Conservation (phyloP, 2,113 vertebrate genomes). For the Notechis scutatus region DNA sequence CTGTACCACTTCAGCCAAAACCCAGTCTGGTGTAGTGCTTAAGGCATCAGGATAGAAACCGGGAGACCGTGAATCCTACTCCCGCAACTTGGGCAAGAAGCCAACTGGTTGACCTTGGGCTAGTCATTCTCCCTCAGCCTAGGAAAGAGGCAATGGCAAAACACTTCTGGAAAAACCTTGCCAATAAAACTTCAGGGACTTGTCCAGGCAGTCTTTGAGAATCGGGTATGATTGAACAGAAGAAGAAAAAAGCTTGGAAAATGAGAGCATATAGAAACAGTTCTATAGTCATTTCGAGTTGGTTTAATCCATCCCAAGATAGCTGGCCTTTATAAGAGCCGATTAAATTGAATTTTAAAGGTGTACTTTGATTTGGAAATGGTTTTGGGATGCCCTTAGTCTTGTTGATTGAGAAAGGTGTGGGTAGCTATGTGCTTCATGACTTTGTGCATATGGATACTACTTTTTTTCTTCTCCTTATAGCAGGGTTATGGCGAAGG, state of each 20-base stretch:
- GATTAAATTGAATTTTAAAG: background rate
- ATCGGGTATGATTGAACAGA: background rate
- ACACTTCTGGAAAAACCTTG: background rate
- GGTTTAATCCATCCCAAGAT: no score
- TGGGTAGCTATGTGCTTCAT: background rate
- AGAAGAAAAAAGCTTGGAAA: background rate
- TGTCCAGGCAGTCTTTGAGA: background rate
- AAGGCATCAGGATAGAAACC: background rate
- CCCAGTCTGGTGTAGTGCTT: background rate
- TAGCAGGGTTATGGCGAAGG: conserved; percentile 84
- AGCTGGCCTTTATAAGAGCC: background rate
- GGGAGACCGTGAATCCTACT: background rate
- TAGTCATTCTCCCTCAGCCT: background rate
- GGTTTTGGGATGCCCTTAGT: background rate
- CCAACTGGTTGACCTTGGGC: background rate
- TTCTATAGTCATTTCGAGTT: background rate
- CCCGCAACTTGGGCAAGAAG: background rate
- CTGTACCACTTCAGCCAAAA: background rate
- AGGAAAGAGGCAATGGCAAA: background rate
- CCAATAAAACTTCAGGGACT: background rate
- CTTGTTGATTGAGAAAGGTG: background rate
- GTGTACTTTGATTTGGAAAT: background rate
- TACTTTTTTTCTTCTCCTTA: background rate
- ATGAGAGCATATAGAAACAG: background rate
- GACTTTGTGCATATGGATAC: rapidly evolving